These are phyloP conservation scores for Esperia sulphurella DNA, from an alignment of 2,888 invertebrate species.

Conservation along the genomic window DNA sequence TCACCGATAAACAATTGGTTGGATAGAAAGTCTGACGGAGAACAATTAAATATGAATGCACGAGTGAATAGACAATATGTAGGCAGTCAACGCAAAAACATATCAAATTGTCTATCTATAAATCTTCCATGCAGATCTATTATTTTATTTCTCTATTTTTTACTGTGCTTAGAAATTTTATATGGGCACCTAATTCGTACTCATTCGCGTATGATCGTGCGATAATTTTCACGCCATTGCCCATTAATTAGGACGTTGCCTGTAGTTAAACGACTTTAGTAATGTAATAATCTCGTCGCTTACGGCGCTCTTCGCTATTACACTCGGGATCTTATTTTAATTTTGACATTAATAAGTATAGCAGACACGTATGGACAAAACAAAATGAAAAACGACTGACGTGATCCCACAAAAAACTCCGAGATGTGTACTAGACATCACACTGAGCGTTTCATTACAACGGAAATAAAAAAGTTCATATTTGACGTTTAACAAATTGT, in stretches of 20 bases:
- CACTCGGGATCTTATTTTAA: slow-evolving; percentile 58
- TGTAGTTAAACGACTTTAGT: slow-evolving; percentile 44
- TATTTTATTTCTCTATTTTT: slow-evolving; percentile 16
- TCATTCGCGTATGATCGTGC: slow-evolving; percentile 4
- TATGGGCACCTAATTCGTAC: background rate
- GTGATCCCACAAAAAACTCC: slow-evolving; percentile 64
- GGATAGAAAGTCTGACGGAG: slow-evolving; percentile 70
- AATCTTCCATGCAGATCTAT: slow-evolving; percentile 37
- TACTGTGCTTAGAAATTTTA: slow-evolving; percentile 16
- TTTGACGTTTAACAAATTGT: slow-evolving; percentile 80
- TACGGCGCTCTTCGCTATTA: slow-evolving; percentile 52
- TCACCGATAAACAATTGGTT: slow-evolving; percentile 65
- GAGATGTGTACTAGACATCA: slow-evolving; percentile 69
- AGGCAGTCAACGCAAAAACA: slow-evolving; percentile 50
- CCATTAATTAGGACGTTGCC: slow-evolving; percentile 57
- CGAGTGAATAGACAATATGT: slow-evolving; percentile 48
- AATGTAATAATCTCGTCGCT: slow-evolving; percentile 67
- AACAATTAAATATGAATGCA: slow-evolving; percentile 56
- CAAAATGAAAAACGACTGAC: slow-evolving; percentile 65
- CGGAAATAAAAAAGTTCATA: slow-evolving; percentile 75
- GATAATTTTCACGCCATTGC: slow-evolving; percentile 44
- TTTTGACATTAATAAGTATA: slow-evolving; percentile 65
- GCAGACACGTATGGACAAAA: slow-evolving; percentile 55
- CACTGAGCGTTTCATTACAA: slow-evolving; percentile 72
- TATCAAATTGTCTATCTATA: slow-evolving; percentile 35